These are phyloP conservation scores for Pachyuromys duprasi DNA, from an alignment of 2,797 vertebrate genomes.

Conservation along the genomic window DNA sequence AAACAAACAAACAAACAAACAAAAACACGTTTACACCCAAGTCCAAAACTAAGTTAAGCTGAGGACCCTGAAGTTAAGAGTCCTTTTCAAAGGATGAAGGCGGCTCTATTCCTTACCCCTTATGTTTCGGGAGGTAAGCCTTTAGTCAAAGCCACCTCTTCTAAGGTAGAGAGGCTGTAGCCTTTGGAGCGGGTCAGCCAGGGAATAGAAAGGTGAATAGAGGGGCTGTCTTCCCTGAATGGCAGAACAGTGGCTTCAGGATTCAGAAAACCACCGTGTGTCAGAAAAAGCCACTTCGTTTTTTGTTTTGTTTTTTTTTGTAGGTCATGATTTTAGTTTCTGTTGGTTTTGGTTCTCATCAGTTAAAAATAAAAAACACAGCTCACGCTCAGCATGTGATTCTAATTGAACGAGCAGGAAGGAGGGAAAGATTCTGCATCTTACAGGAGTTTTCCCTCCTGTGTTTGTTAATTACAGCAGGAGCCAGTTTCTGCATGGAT, in stretches of 20 bases:
- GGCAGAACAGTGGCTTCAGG: background rate
- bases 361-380: background rate
- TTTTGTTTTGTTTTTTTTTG: background rate
- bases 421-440: background rate
- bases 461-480: background rate
- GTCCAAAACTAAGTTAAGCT: background rate
- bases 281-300: background rate
- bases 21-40: background rate
- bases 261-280: background rate
- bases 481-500: background rate
- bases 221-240: background rate
- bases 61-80: background rate
- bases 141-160: background rate
- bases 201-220: background rate
- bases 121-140: background rate
- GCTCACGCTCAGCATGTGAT: constrained; percentile 5
- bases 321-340: background rate
- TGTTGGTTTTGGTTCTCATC: constrained; percentile 14
- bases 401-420: background rate
- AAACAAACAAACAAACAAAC: background rate
- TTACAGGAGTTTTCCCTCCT: background rate
- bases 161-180: background rate
- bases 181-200: background rate
- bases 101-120: background rate
- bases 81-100: background rate